A percentile compares a stretch with the other conserved stretches of the same genome.
phyloP scores from a whole-genome alignment of 1,140 invertebrate genomes.

The Drosophila ambigua region DNA sequence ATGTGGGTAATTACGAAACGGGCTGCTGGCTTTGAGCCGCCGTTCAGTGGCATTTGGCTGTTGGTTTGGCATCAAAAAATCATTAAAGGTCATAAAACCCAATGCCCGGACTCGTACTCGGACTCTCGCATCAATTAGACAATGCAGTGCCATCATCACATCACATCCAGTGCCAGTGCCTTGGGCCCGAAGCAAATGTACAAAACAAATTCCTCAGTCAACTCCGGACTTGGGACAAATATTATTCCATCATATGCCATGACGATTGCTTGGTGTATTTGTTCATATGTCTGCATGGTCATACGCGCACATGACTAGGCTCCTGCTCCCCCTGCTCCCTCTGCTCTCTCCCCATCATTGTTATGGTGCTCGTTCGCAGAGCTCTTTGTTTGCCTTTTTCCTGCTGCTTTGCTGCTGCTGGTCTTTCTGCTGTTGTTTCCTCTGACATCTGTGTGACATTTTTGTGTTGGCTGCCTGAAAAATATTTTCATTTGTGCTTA shows the following conservation, averaged over 20 bases:
- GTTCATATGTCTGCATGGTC: constrained; percentile 36
- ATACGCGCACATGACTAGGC: constrained; percentile 11
- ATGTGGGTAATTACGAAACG: constrained; percentile 37
- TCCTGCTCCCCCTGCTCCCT: too few species aligned
- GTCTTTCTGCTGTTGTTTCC: constrained; percentile 44
- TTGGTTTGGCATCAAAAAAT: constrained; percentile 54
- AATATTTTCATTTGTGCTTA: constrained; percentile 63
- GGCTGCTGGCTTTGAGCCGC: not conserved
- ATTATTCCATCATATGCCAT: constrained; percentile 56
- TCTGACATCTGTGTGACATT: constrained; percentile 55
- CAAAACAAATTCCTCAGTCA: constrained; percentile 18
- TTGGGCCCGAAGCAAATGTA: constrained; percentile 7
- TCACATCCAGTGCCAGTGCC: not conserved
- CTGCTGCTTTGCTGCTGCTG: constrained; percentile 10
- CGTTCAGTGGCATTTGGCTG: constrained; percentile 16
- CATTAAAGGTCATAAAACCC: constrained; percentile 46
- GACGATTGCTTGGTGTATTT: constrained; percentile 50
- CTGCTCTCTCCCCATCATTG: constrained; percentile 18
- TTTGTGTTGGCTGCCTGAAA: constrained; percentile 39
- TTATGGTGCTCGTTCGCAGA: constrained; percentile 14
- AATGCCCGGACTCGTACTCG: constrained; percentile 1
- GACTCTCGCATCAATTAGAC: constrained; percentile 42
- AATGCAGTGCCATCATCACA: not conserved
- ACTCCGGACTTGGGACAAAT: constrained; percentile 43
- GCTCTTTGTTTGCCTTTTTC: constrained; percentile 23